Conservation (phyloP, 2,797 vertebrate species). For the Sus cebifrons region DNA sequence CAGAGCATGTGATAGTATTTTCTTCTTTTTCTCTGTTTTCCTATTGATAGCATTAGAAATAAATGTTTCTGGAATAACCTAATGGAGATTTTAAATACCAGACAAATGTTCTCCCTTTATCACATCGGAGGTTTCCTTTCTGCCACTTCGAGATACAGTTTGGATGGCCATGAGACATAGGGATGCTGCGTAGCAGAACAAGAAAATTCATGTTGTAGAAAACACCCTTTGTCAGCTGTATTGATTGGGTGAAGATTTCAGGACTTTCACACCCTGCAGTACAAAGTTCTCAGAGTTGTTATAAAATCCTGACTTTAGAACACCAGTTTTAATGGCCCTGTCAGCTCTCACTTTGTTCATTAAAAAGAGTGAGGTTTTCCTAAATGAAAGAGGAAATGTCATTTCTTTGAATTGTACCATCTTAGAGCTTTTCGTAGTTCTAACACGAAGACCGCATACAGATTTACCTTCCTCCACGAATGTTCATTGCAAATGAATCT, state of each 20-base stretch:
- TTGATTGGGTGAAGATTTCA: neutral
- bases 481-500: constrained; percentile 42
- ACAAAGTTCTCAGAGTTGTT: neutral
- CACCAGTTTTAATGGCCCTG: neutral
- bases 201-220: neutral
- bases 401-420: constrained; percentile 60
- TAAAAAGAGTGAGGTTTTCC: constrained; percentile 46
- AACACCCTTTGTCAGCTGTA: neutral
- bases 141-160: constrained; percentile 10
- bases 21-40: constrained; percentile 58
- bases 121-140: neutral
- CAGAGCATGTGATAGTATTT: neutral
- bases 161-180: neutral
- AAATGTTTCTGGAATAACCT: constrained; percentile 5
- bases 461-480: neutral
- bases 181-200: neutral
- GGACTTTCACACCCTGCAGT: neutral
- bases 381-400: constrained; percentile 39
- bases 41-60: constrained; percentile 17
- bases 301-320: constrained; percentile 5
- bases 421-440: constrained; percentile 56
- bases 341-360: neutral
- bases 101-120: constrained; percentile 11
- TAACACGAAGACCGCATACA: neutral
- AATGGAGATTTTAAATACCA: constrained; percentile 4